Base-by-base conservation (phyloP, 2,797 vertebrate species). In the Sandelia bainsii region DNA sequence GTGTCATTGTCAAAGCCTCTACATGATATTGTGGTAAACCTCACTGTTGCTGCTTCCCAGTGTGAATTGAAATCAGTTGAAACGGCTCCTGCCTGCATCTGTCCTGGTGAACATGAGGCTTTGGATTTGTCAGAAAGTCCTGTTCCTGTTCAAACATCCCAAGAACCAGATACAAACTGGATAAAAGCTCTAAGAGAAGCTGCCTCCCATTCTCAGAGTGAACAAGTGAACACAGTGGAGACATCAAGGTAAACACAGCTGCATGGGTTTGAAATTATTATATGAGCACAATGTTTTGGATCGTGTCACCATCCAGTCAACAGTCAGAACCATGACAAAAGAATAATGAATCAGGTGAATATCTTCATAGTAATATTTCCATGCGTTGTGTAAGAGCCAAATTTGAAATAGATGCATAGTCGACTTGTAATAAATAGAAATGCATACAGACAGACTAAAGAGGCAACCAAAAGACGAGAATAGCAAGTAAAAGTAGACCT, bases 231-330 rank as follows among this genome's bases (percentile, higher is more conserved):
- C 53, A 83, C 68, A 72, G 79, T 56, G 70, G 82, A 87, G 27
- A 64, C 34, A 22, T 73, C 46, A 86, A 95, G 95, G 95, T 95
- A 95, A 93, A 89, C 59, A 60, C 58, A 62, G 79, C 14, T 50
- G 75, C 40, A 12, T 69, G 27, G 68, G 53, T 79, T 60, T 82
- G 8, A 80, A 68, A 29, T 61, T 4, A 60, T 61, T 32, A 32
- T 37, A 50, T 57, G 12, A 16, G 29, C 39, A 11, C 11, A 51
- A 66, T 65, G 61, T 27, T 23, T 59, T 6, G 0, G 13, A 56
- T 71, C 56, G 25, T 37, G 17, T 44, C 44, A 34, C 19, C 19
- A 64, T n/a, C 37, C 17, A 16, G n/a, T n/a, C 57, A 46, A 13
- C 8, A 52, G 3, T 19, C 19, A 62, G n/a, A 61, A 53, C 44